Base-by-base conservation (phyloP, 2,888 invertebrate species). In the Drosophila neonasuta region DNA sequence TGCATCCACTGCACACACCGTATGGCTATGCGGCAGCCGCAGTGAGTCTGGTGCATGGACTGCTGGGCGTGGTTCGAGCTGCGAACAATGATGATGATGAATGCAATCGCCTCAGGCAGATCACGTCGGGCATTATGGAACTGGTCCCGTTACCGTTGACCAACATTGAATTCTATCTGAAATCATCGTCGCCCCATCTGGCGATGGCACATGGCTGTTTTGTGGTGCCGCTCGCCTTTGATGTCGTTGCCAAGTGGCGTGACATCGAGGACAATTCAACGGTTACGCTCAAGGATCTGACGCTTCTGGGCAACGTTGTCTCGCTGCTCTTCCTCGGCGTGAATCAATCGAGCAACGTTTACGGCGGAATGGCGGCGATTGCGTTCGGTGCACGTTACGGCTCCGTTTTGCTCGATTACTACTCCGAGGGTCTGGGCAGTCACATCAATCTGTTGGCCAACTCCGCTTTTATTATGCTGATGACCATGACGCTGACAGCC, bases 151-250 rank as follows among this genome's bases (percentile, higher is more conserved):
- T 89, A 59, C 88, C 88, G 0, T 29, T 89, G 50, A 63, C 80
- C 30, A 89, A 89, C 32, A 88, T 89, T 10, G 83, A 89, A 17
- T 42, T 89, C 0, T 89, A 89, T 41, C 34, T 77, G 11, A 72
- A 58, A 9, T 89, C 88, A 1, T 51, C 76, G 3, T 79, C 59
- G 15, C 78, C 76, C 0, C 51, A 71, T 7, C 50, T 88, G 69
- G 89, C 89, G 7, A 41, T 84, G 68, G 85, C 88, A 0, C 89
- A 89, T 61, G 77, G 74, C 0, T 68, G 78, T 2, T 89, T 89
- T 41, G 39, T 89, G 15, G 71, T 89, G 30, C 89, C 89, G 0
- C 55, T 89, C 17, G 65, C 55, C 11, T 88, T 81, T 17, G 89
- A 89, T 55, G 2, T 89, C 11, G 13, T 68, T 8, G 68, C 73